Evolutionary conservation across 2,113 vertebrate species (phyloP).

Genomic region (Pseudorasbora parva): DNA sequence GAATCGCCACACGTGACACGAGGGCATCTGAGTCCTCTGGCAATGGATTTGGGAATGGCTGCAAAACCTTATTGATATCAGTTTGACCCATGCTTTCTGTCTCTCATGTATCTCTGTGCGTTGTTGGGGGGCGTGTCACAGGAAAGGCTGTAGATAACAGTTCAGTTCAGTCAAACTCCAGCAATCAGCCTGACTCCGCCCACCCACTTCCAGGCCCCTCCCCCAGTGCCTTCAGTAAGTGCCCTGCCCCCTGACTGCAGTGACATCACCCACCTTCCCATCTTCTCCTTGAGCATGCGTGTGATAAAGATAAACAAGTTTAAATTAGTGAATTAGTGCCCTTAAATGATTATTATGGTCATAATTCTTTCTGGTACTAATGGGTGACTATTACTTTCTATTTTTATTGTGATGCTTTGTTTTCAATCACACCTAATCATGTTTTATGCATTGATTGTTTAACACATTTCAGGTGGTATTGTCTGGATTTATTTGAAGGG

Average conservation of each 20-base stretch:
- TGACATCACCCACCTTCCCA: not conserved
- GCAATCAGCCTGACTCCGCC: slow-evolving; percentile 68
- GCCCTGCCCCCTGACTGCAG: slow-evolving; percentile 49
- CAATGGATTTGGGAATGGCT: not conserved
- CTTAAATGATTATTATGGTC: not conserved
- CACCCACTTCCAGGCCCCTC: slow-evolving; percentile 63
- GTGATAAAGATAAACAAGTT: not conserved
- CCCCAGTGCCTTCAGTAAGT: slow-evolving; percentile 75
- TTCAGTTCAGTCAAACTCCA: slow-evolving; percentile 72
- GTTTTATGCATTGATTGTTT: not conserved
- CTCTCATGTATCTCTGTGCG: slow-evolving; percentile 39
- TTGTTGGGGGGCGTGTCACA: slow-evolving; percentile 54
- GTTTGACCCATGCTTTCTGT: slow-evolving; percentile 32
- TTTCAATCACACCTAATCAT: not conserved
- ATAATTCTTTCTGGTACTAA: not conserved
- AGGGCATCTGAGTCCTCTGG: not conserved
- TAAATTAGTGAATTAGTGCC: not conserved
- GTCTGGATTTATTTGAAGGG: not conserved
- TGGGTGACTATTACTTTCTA: not conserved
- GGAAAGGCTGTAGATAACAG: slow-evolving; percentile 74
- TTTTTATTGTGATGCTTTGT: not conserved
- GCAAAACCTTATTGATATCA: not conserved
- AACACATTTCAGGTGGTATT: not conserved
- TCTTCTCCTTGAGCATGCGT: not conserved
- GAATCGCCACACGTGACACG: not conserved